Percentiles rank a stretch among this genome's conserved stretches.
Evolutionary conservation across 2,797 vertebrate species (phyloP).

Genomic region (Lagocephalus sceleratus): DNA sequence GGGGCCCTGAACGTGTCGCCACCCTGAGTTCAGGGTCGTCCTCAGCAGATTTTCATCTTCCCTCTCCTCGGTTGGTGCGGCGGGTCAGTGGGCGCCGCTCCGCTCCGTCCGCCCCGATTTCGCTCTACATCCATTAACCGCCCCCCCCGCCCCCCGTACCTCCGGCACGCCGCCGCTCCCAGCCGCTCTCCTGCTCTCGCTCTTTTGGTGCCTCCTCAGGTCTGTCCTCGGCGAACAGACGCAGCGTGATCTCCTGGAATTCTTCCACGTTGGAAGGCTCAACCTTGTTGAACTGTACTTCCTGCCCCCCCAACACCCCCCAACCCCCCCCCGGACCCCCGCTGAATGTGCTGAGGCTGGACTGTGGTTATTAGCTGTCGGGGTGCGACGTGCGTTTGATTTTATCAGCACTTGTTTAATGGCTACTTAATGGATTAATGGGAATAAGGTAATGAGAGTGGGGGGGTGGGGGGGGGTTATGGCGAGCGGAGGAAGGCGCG

Average conservation of each 20-base stretch:
- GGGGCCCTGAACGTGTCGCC: conserved; percentile 9
- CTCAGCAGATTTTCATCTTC: conserved; percentile 25
- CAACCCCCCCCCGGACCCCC: conserved; percentile 33
- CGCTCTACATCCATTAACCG: too few relatives aligned
- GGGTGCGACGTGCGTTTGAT: conserved; percentile 70
- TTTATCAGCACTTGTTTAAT: conserved; percentile 79
- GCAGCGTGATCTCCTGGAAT: too few relatives aligned
- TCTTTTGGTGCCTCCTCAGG: too few relatives aligned
- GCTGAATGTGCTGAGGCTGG: conserved; percentile 51
- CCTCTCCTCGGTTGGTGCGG: too few relatives aligned
- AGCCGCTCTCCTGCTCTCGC: too few relatives aligned
- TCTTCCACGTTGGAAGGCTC: too few relatives aligned
- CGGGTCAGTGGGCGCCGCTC: neutral
- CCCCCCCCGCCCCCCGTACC: too few relatives aligned
- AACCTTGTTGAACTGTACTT: neutral
- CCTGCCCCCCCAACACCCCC: too few relatives aligned
- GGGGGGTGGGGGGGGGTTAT: conserved; percentile 21
- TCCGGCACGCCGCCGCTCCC: too few relatives aligned
- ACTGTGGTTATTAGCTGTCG: conserved; percentile 65
- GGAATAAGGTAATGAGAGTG: conserved; percentile 69
- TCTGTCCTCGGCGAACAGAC: too few relatives aligned
- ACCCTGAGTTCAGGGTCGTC: neutral
- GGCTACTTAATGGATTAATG: conserved; percentile 78
- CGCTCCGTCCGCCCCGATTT: too few relatives aligned
- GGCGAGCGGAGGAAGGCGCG: conserved; percentile 10